Conservation (phyloP, 92 coral and sea anemone genomes). For the Phenganax subtilis region DNA sequence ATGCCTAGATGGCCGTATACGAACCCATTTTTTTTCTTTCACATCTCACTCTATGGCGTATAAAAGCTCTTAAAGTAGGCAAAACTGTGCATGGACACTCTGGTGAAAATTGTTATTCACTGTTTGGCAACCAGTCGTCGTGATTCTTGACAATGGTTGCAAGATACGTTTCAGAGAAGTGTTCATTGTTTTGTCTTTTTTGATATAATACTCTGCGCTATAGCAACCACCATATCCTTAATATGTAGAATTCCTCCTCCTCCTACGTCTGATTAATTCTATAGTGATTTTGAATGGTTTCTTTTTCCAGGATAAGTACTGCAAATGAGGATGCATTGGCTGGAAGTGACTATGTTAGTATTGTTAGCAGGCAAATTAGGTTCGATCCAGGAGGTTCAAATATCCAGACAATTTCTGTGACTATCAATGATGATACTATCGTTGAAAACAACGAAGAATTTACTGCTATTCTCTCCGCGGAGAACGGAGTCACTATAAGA, state of each 20-base stretch:
- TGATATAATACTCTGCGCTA: too few species aligned
- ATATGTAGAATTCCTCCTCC: neutral
- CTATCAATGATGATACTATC: neutral
- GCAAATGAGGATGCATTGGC: neutral
- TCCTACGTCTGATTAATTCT: neutral
- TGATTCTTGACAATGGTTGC: too few species aligned
- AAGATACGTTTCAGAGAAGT: too few species aligned
- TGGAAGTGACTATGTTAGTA: neutral
- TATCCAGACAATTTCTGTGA: neutral
- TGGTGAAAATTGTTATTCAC: too few species aligned
- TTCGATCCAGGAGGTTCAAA: neutral
- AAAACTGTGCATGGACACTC: too few species aligned
- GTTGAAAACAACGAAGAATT: neutral
- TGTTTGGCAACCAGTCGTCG: too few species aligned
- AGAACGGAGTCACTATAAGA: neutral
- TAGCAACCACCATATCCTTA: neutral
- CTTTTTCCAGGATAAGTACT: neutral
- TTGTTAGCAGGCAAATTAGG: neutral
- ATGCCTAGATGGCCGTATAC: too few species aligned
- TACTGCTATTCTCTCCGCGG: conserved; percentile 1
- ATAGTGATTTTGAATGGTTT: neutral
- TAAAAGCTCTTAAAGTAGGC: too few species aligned
- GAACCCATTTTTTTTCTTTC: too few species aligned
- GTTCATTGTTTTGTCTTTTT: too few species aligned
- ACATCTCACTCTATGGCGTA: too few species aligned